A percentile compares a stretch with the other conserved stretches of the same genome.
Conservation (phyloP, 2,797 vertebrate genomes). For the Limosa lapponica region DNA sequence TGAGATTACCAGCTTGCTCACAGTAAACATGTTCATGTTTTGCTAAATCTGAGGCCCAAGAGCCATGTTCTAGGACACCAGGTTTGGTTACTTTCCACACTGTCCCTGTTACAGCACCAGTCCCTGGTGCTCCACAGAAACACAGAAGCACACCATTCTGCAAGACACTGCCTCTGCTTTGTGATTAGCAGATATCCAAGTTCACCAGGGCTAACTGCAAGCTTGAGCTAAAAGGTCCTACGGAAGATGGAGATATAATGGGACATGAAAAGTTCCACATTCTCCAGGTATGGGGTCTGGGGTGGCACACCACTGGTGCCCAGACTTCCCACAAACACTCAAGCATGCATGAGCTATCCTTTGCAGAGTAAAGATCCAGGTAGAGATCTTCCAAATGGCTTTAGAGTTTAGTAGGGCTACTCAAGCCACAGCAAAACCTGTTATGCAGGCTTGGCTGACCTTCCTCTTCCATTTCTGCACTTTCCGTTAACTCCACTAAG, state of each 20-base stretch:
- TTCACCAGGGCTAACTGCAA: neutral
- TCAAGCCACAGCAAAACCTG: neutral
- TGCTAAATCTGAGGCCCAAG: neutral
- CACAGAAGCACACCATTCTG: neutral
- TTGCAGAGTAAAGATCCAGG: neutral
- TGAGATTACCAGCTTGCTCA: neutral
- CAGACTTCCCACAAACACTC: neutral
- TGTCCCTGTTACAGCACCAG: neutral
- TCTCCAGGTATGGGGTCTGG: neutral
- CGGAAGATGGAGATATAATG: neutral
- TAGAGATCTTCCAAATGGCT: neutral
- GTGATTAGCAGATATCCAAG: neutral
- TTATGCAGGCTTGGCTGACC: neutral
- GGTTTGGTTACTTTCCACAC: neutral
- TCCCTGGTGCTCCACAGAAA: neutral
- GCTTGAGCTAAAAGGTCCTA: neutral
- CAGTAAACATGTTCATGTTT: accelerated
- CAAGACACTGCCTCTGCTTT: neutral
- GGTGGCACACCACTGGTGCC: neutral
- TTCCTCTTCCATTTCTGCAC: neutral
- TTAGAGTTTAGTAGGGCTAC: neutral
- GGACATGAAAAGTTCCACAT: neutral
- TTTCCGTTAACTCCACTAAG: neutral
- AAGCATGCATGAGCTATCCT: neutral
- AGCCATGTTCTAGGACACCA: neutral